phyloP scores from a whole-genome alignment of 2,797 vertebrate species.

The Neosilurus mollespiculum region DNA sequence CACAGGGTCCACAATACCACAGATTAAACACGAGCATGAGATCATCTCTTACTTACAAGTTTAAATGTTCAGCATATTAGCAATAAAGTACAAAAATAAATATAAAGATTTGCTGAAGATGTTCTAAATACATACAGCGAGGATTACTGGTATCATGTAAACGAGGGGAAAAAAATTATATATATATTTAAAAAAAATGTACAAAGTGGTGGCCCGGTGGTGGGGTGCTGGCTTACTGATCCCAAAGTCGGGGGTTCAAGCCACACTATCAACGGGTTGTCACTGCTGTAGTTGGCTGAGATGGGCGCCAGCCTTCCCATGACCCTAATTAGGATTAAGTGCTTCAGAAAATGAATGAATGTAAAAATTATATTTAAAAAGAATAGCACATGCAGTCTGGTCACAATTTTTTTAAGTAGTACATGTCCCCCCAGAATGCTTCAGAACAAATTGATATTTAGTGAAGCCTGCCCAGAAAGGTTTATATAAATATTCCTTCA shows the following conservation, averaged over 20 bases:
- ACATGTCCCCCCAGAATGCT: not conserved
- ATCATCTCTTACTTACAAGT: slow-evolving; percentile 6
- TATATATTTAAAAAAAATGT: too few species aligned
- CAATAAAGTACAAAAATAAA: not conserved
- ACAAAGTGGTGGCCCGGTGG: too few species aligned
- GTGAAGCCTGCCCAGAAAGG: not conserved
- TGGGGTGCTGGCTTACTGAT: too few species aligned
- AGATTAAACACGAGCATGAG: not conserved
- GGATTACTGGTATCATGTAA: not conserved
- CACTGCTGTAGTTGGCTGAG: too few species aligned
- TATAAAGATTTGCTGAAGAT: too few species aligned
- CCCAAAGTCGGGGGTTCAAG: too few species aligned
- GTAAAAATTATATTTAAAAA: not conserved
- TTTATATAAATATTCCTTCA: too few species aligned
- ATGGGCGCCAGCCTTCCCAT: too few species aligned
- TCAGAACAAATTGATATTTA: not conserved
- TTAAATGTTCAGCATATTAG: not conserved
- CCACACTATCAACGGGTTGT: too few species aligned
- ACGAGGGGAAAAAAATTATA: not conserved
- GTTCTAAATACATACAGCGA: not conserved
- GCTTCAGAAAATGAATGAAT: too few species aligned
- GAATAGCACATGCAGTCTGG: not conserved
- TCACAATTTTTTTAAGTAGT: too few species aligned
- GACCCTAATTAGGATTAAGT: too few species aligned
- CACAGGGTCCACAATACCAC: not conserved